Base-by-base conservation (phyloP, 1,140 invertebrate species). In the Rhysida immarginata region DNA sequence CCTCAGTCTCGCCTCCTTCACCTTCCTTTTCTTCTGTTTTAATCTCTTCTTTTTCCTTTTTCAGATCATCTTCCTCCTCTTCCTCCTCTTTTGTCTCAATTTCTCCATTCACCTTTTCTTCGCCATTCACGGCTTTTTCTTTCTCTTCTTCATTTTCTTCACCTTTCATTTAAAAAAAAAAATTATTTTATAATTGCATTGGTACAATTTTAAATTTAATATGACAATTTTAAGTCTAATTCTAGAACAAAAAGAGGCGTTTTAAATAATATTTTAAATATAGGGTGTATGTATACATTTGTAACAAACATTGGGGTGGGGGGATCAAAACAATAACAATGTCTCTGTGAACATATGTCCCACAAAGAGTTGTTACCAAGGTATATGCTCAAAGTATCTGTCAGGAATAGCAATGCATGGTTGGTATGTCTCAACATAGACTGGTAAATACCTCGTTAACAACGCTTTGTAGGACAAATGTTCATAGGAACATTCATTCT, bases 51-150 rank as follows among this genome's bases (percentile, higher is more conserved):
- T 56, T 49, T 35, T 58, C 29, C 25, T 61, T 58, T 23, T 52
- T 44, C 21, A 57, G 48, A 26, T 57, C 59, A n/a, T 61, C 60
- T 45, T 54, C 58, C 13, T 23, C 26, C 57, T 53, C 35, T 25
- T 59, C 56, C 14, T 26, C 55, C 16, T 51, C 55, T 26, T 55
- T 54, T 29, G 54, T 59, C 14, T 54, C 51, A 44, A 64, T 56
- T 23, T 57, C 58, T 35, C 52, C 50, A 23, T 60, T 60, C 23
- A 61, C 53, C 51, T 60, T 57, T 54, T 61, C 62, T 50, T 54
- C 61, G 53, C 59, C 59, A 16, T 59, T 55, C n/a, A 59, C 65
- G n/a, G 24, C 56, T 20, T 56, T 26, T 41, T 58, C 58, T 14
- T 52, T 53, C n/a, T 57, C 59, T 13, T 26, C 48, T 8, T 46